Conservation (phyloP, 2,113 vertebrate genomes). For the Amphiprion ocellaris region DNA sequence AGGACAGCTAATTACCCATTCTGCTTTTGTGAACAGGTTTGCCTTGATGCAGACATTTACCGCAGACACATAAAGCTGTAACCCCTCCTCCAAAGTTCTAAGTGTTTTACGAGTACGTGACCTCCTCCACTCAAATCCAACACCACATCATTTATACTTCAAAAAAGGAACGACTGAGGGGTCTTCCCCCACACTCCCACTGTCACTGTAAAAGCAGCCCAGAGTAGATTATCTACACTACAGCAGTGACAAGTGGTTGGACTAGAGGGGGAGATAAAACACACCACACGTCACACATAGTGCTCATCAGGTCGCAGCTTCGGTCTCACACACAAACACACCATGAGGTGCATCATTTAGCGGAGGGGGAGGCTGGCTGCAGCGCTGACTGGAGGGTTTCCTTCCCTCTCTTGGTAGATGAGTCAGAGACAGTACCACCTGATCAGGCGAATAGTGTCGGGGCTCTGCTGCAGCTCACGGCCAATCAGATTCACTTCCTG, state of each 20-base stretch:
- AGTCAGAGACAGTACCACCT: conserved; percentile 61
- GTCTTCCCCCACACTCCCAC: conserved; percentile 3
- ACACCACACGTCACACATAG: not conserved
- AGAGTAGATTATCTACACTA: conserved; percentile 6
- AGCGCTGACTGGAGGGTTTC: conserved; percentile 44
- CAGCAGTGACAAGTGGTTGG: not conserved
- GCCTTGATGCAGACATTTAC: not conserved
- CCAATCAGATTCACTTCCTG: conserved; percentile 60
- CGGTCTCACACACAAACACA: conserved; percentile 1
- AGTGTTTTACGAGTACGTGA: not conserved
- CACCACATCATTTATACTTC: not conserved
- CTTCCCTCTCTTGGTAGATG: conserved; percentile 45
- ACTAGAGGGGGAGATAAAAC: conserved; percentile 13
- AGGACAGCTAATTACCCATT: not conserved
- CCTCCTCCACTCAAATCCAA: not conserved
- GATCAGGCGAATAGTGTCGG: not conserved
- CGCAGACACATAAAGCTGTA: not conserved
- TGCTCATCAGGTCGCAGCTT: not conserved
- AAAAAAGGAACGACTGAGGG: not conserved
- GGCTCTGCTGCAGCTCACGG: conserved; percentile 27
- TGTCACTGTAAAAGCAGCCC: conserved; percentile 29
- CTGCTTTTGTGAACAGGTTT: not conserved
- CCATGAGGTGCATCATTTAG: conserved; percentile 17
- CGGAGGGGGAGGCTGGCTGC: conserved; percentile 19
- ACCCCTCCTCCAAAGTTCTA: conserved; percentile 12